Evolutionary conservation across 2,797 vertebrate genomes (phyloP).

Genomic region (Dromococcyx pavoninus): DNA sequence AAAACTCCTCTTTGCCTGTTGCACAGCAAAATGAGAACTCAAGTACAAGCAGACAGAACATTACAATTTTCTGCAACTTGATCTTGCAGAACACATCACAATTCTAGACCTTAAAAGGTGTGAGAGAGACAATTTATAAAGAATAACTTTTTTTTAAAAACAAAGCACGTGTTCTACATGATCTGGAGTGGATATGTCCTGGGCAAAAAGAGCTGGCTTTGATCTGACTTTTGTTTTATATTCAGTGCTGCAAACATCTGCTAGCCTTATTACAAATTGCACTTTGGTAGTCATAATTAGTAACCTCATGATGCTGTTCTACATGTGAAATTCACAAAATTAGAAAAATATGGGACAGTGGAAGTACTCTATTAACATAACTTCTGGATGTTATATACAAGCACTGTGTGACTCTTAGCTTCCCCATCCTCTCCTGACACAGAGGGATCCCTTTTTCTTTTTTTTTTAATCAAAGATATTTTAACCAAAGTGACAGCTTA

Average conservation of each 20-base stretch:
- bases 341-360: slow-evolving; percentile 26
- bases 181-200: background rate
- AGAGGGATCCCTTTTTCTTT: background rate
- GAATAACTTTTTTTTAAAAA: background rate
- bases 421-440: background rate
- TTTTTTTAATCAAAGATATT: background rate
- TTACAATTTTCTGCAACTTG: background rate
- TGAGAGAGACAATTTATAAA: background rate
- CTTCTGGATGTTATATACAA: background rate
- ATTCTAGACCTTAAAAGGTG: background rate
- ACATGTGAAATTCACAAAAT: slow-evolving; percentile 16
- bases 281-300: slow-evolving; percentile 48
- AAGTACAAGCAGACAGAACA: background rate
- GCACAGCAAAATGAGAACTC: background rate
- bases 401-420: background rate
- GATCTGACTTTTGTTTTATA: slow-evolving; percentile 36
- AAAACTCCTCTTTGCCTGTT: background rate
- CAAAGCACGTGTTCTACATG: background rate
- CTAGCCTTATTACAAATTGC: slow-evolving; percentile 38
- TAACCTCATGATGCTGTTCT: slow-evolving; percentile 29
- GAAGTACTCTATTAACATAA: background rate
- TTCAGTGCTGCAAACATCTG: slow-evolving; percentile 18
- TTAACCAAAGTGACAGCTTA: slow-evolving; percentile 24
- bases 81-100: background rate
- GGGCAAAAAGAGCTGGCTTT: background rate